Conservation (phyloP, 2,113 vertebrate genomes). For the Sebastes schlegelii region DNA sequence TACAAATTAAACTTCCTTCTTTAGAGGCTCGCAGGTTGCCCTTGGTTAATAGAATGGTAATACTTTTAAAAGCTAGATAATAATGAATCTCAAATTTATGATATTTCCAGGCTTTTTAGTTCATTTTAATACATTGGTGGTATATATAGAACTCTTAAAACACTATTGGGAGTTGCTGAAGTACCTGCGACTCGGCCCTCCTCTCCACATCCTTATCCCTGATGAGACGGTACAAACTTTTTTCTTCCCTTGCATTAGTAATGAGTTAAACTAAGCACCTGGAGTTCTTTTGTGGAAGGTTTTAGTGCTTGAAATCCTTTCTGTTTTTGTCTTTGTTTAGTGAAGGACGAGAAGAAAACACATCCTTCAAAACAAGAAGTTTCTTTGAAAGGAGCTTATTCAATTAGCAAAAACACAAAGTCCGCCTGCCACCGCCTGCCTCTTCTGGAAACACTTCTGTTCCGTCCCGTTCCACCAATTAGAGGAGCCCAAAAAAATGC, state of each 20-base stretch:
- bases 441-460: not conserved
- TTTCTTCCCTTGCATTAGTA: too few species aligned
- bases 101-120: conserved; percentile 22
- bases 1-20: conserved; percentile 48
- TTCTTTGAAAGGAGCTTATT: not conserved
- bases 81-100: conserved; percentile 44
- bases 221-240: not conserved
- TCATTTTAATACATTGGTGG: conserved; percentile 7
- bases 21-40: not conserved
- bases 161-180: not conserved
- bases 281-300: not conserved
- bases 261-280: not conserved
- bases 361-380: not conserved
- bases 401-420: not conserved
- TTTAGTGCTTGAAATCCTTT: not conserved
- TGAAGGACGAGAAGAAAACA: not conserved
- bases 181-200: not conserved
- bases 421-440: not conserved
- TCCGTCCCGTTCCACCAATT: not conserved
- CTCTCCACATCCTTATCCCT: conserved; percentile 8
- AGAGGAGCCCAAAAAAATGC: not conserved
- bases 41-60: conserved; percentile 48
- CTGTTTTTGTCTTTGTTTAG: not conserved
- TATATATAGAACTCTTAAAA: not conserved
- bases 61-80: conserved; percentile 19